Base-by-base conservation (phyloP, 2,797 vertebrate genomes). In the Malacoraja senta region DNA sequence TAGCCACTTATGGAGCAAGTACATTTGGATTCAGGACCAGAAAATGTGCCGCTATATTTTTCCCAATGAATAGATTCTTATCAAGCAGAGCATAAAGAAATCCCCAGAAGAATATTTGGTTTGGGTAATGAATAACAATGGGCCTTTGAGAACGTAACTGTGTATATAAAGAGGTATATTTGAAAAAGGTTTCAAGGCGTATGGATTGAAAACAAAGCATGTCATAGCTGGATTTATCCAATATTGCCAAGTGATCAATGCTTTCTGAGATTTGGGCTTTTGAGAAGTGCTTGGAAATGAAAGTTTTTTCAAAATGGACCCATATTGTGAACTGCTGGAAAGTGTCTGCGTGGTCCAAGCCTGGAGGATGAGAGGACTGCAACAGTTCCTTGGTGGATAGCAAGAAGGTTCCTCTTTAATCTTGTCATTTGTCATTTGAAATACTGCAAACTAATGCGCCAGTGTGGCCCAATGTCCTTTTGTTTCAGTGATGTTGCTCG, bases 401-500 rank as follows among this genome's bases (percentile, higher is more conserved):
- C 26, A 61, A 61, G 26, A 15, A 2, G 29, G 63, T 86, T 86
- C 1, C 15, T 32, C 12, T 63, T 83, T 15, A 63, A 63, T n/a
- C 29, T 65, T 65, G 63, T 35, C 44, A 53, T 53, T 63, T 32
- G 58, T 17, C 21, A 19, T 88, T 63, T 68, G 61, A 68, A 65
- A 35, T 21, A 3, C 35, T 68, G 9, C 63, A 32, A 12, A 35
- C 35, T 32, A 88, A 68, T 3, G 0, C 61, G 35, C 19, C 8
- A 17, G 9, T 0, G 35, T 53, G 61, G 7, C 53, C 21, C 38
- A 2, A 0, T 15, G 26, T 65, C 83, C 65, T 86, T 90, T 72
- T 0, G 29, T 93, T 0, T 0, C 94, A 98, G 98, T 98, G 95
- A 97, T 98, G 96, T 95, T 98, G 93, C 97, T 98, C 65, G 96